Base-by-base conservation (phyloP, 2,888 invertebrate genomes). In the Tetranychus truncatus region DNA sequence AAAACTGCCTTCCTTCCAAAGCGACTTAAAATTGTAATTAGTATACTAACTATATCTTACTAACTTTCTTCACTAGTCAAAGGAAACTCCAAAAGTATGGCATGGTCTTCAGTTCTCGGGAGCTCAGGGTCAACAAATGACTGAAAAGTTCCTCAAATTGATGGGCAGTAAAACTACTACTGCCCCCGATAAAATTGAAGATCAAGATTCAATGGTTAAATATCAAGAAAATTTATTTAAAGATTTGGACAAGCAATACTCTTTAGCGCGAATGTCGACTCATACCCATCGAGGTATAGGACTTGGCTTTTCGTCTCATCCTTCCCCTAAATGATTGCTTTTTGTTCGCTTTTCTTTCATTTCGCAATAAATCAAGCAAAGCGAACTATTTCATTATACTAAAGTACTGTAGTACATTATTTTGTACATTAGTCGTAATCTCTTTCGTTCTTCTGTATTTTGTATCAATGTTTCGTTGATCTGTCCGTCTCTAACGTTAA, bases 211-310 rank as follows among this genome's bases (percentile, higher is more conserved):
- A 21, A 80, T 82, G 18, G 79, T 83, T 18, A 81, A 83, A 77
- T 83, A 83, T 77, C 84, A 84, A 77, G 81, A 81, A 80, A 92
- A 94, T 81, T 87, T 95, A 86, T 95, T 96, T 83, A 88, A 88
- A 78, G 89, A 90, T 74, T 91, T 97, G 89, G 95, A 97, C 81
- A 91, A 91, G 79, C 95, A 97, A 82, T 97, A 97, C 82, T 94
- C 95, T 83, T 92, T 93, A 74, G 96, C 96, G 0, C 86, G 96
- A 65, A 91, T 94, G 78, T 91, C 93, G 24, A 97, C 96, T 0
- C 96, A 96, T 84, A 95, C 95, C 11, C 95, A 95, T 87, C 86
- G 95, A 74, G 86, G 86, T 7, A 81, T 86, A 15, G 86, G 86
- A 7, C 81, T 86, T 1, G 86, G 86, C 1, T 85, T 78, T 75